Conservation (phyloP, 2,888 invertebrate species). For the Galerucella calmariensis region DNA sequence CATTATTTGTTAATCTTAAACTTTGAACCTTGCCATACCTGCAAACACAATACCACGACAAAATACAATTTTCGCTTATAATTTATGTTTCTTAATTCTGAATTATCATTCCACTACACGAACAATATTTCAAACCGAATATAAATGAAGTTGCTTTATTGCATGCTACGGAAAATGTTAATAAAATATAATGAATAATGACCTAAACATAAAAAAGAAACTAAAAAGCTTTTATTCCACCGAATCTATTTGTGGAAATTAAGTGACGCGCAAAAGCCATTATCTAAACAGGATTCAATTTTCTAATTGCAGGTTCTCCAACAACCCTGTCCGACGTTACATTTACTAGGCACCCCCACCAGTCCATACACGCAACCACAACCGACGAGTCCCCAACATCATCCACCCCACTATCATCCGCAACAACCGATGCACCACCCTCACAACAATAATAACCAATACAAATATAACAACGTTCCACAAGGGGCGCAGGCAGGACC, state of each 20-base stretch:
- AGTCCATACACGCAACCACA: slow-evolving; percentile 63
- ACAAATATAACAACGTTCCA: slow-evolving; percentile 58
- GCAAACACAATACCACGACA: no score
- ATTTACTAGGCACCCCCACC: slow-evolving; percentile 69
- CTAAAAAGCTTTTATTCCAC: neutral
- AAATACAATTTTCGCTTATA: neutral
- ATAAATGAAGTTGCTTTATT: neutral
- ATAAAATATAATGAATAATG: neutral
- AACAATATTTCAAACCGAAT: neutral
- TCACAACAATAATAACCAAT: slow-evolving; percentile 64
- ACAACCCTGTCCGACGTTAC: slow-evolving; percentile 67
- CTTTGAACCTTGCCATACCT: no score
- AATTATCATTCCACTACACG: neutral
- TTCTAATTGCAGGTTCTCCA: slow-evolving; percentile 57
- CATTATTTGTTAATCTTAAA: no score
- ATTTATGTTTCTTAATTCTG: neutral
- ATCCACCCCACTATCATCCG: slow-evolving; percentile 54
- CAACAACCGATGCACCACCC: slow-evolving; percentile 63
- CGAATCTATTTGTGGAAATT: slow-evolving; percentile 3
- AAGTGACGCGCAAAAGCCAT: neutral
- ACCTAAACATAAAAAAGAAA: neutral
- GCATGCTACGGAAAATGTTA: slow-evolving; percentile 5
- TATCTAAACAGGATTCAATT: slow-evolving; percentile 17
- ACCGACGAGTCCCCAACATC: slow-evolving; percentile 55
- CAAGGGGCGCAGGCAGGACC: slow-evolving; percentile 59